Base-by-base conservation (phyloP, 1,140 invertebrate genomes). In the Rhynchophorus ferrugineus region DNA sequence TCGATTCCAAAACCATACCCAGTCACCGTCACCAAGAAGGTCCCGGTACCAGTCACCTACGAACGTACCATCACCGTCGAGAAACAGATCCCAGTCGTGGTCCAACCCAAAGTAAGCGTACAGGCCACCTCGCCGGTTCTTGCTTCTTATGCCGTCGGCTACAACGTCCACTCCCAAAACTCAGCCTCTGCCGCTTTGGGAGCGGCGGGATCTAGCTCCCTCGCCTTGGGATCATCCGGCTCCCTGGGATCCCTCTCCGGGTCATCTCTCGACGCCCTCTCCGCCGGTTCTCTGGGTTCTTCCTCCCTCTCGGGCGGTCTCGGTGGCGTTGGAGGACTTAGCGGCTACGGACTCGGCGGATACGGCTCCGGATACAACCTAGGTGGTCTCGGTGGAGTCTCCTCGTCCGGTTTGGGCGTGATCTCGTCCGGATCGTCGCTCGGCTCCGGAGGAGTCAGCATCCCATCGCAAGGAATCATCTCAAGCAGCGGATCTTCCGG, bases 1-100 rank as follows among this genome's bases (percentile, higher is more conserved):
- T 33, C 43, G 35, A 50, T 59, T n/a, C 54, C 56, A 24, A 45
- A 54, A 21, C 58, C 58, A 1, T 56, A 56, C 24, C 58, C 58
- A 1, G 53, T 56, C 8, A 52, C 53, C 21, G 58, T 59, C 3
- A 54, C 56, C n/a, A 54, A 53, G 19, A 49, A 59, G 37, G 46
- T 59, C 14, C 58, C 50, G 16, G 53, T 56, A 16, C 49, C 58
- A 34, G 49, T 53, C 1, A 44, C 49, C 19, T 11, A 29, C 17
- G 53, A 55, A 9, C 19, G 46, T 17, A 17, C 49, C 22, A 41
- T 55, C 8, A 43, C 45, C 16, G 53, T 55, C 3, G 53, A 55
- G 13, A 39, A 39, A 16, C 53, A 48, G 22, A 44, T 55, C 3
- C 53, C 45, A 14, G 53, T 55, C n/a, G 53, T 49, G 6, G 42